phyloP scores from a whole-genome alignment of 1,140 invertebrate genomes.

The Drosophila auraria region DNA sequence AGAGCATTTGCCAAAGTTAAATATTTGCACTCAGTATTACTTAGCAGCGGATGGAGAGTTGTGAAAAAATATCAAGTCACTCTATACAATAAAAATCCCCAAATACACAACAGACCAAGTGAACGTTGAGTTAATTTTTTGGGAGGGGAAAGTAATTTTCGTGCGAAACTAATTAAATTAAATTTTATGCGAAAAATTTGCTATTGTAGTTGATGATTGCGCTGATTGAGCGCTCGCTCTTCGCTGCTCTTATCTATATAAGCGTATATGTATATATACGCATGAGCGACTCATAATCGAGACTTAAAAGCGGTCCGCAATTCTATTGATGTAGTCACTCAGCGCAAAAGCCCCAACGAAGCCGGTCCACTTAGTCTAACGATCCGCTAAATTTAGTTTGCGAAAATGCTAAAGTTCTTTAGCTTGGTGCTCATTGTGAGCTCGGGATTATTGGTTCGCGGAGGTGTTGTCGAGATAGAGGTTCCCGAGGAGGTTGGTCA shows the following conservation, averaged over 20 bases:
- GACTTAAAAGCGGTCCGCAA: conserved; percentile 67
- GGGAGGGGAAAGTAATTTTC: conserved; percentile 23
- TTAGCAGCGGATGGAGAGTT: conserved; percentile 16
- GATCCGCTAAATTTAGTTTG: conserved; percentile 12
- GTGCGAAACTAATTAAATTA: conserved; percentile 41
- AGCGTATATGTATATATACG: conserved; percentile 8
- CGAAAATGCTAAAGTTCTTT: conserved; percentile 36
- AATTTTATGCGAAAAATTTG: conserved; percentile 32
- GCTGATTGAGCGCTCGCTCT: conserved; percentile 43
- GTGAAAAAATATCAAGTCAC: conserved; percentile 16
- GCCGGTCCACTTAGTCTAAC: conserved; percentile 36
- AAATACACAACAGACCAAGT: conserved; percentile 11
- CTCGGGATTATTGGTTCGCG: conserved; percentile 9
- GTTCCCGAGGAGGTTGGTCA: conserved; percentile 17
- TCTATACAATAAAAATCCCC: conserved; percentile 21
- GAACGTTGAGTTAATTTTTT: conserved; percentile 22
- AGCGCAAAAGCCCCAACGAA: conserved; percentile 44
- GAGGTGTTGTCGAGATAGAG: conserved; percentile 27
- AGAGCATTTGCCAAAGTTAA: conserved; percentile 1
- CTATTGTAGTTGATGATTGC: conserved; percentile 41
- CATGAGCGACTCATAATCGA: conserved; percentile 49
- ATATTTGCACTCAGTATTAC: conserved; percentile 44
- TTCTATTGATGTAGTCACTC: conserved; percentile 65
- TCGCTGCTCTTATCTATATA: conserved; percentile 25
- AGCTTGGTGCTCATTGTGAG: conserved; percentile 23